Conservation (phyloP, 1,140 invertebrate genomes). For the Aethina tumida region DNA sequence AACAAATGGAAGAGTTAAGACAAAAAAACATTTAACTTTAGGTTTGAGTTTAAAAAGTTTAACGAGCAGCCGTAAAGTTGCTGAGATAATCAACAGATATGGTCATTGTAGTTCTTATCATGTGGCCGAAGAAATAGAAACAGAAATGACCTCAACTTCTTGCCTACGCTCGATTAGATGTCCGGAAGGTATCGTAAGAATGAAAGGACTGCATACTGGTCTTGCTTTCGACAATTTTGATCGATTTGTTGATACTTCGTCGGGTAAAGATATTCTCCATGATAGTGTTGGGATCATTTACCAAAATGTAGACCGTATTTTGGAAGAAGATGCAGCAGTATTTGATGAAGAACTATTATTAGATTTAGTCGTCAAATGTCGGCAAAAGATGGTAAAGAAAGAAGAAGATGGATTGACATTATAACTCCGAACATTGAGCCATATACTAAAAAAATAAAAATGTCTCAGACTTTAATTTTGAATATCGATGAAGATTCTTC, state of each 20-base stretch:
- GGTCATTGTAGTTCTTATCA: conserved; percentile 27
- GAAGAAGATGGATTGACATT: conserved; percentile 16
- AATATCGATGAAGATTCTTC: conserved; percentile 3
- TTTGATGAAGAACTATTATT: background rate
- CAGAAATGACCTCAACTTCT: conserved; percentile 21
- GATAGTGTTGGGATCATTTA: conserved; percentile 39
- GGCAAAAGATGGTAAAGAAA: conserved; percentile 13
- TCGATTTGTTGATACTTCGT: conserved; percentile 34
- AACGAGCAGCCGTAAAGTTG: conserved; percentile 25
- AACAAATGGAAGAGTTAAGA: conserved; percentile 22
- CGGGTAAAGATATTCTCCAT: conserved; percentile 38
- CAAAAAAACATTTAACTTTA: conserved; percentile 24
- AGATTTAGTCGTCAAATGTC: conserved; percentile 2
- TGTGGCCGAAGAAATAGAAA: conserved; percentile 30
- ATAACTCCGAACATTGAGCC: conserved; percentile 7
- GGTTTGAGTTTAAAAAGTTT: conserved; percentile 28
- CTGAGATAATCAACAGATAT: conserved; percentile 28
- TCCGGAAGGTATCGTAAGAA: conserved; percentile 21
- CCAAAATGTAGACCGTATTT: background rate
- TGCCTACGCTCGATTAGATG: conserved; percentile 9
- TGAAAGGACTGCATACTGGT: conserved; percentile 21
- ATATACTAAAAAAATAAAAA: conserved; percentile 6
- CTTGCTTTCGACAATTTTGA: conserved; percentile 40
- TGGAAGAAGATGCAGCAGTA: conserved; percentile 2
- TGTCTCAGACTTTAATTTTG: conserved; percentile 7